phyloP scores from a whole-genome alignment of 2,888 invertebrate species.

The Cerastis rubricosa region DNA sequence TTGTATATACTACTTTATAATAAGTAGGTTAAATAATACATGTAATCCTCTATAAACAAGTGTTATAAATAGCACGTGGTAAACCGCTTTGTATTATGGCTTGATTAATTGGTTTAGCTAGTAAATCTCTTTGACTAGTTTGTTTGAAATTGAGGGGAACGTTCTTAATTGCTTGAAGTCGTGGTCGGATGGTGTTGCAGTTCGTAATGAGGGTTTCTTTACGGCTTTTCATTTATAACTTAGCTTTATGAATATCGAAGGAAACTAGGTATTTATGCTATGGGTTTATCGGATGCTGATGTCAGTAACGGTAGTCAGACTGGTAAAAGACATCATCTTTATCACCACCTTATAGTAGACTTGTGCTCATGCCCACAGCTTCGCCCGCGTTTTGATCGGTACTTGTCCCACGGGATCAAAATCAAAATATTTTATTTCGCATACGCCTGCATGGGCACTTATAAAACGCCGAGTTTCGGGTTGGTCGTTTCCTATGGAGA shows the following conservation, averaged over 20 bases:
- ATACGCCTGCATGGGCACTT: too few species aligned
- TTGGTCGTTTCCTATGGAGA: too few species aligned
- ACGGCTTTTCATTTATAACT: neutral
- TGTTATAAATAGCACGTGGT: constrained; percentile 31
- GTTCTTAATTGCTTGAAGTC: neutral
- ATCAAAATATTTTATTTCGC: too few species aligned
- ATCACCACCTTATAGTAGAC: too few species aligned
- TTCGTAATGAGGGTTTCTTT: neutral
- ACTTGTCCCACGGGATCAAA: too few species aligned
- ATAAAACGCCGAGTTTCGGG: too few species aligned
- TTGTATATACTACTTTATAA: constrained; percentile 18
- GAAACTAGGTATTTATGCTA: too few species aligned
- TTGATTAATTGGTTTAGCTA: constrained; percentile 32
- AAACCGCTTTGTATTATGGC: constrained; percentile 18
- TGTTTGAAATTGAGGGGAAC: constrained; percentile 20
- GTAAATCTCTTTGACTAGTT: constrained; percentile 29
- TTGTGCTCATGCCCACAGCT: too few species aligned
- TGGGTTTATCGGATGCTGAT: neutral
- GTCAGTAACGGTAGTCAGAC: neutral
- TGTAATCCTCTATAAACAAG: constrained; percentile 25
- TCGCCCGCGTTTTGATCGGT: too few species aligned
- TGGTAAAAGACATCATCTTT: neutral
- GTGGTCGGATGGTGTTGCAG: neutral
- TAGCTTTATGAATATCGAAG: neutral
- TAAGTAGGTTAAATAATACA: constrained; percentile 37